Conservation (phyloP, 64 coral and sea anemone species). For the Anthopleura sola region DNA sequence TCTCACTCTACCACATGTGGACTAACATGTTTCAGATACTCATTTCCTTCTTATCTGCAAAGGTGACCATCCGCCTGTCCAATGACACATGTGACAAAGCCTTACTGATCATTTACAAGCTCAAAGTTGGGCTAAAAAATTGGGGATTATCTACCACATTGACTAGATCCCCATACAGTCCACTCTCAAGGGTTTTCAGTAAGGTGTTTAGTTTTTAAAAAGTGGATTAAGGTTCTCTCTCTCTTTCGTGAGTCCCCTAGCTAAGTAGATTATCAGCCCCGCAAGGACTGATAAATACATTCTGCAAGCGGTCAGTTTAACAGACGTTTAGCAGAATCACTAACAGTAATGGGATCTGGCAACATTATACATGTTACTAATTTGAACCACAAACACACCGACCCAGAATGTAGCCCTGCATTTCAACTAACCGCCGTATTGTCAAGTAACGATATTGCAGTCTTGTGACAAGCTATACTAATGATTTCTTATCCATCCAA, state of each 20-base stretch:
- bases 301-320: slow-evolving; percentile 11
- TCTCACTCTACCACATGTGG: neutral
- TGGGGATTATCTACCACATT: neutral
- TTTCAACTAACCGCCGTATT: neutral
- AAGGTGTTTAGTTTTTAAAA: neutral
- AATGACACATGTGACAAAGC: slow-evolving; percentile 17
- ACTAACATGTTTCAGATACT: slow-evolving; percentile 15
- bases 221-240: neutral
- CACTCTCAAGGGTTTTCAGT: neutral
- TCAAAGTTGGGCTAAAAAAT: neutral
- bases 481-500: neutral
- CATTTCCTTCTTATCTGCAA: neutral
- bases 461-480: neutral
- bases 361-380: neutral
- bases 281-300: slow-evolving; percentile 8
- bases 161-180: neutral
- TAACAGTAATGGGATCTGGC: neutral
- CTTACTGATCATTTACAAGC: slow-evolving; percentile 19
- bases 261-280: slow-evolving; percentile 13
- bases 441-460: neutral
- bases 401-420: neutral
- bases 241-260: neutral
- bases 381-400: neutral
- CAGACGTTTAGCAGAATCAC: slow-evolving; percentile 14
- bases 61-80: neutral